These are phyloP conservation scores for Leucophenga varia DNA, from an alignment of 1,140 invertebrate species.

Conservation along the genomic window DNA sequence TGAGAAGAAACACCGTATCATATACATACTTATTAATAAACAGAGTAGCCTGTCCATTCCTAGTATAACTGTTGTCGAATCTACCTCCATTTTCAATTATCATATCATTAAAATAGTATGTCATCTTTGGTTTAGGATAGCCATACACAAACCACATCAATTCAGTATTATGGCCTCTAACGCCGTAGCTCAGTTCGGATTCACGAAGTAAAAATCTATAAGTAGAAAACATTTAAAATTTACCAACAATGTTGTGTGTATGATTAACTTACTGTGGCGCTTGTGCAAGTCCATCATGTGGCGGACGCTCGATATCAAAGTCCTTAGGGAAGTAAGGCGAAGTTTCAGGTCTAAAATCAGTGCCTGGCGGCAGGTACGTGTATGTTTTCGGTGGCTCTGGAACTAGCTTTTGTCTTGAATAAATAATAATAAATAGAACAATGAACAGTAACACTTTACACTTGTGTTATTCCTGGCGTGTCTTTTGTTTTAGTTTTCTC, in stretches of 20 bases:
- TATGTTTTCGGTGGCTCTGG: constrained; percentile 77
- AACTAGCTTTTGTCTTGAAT: constrained; percentile 69
- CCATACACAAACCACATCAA: constrained; percentile 92
- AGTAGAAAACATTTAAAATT: background rate
- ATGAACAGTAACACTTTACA: too few species aligned
- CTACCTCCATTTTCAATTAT: constrained; percentile 77
- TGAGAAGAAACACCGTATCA: background rate
- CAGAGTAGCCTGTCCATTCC: constrained; percentile 84
- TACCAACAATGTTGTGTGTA: too few species aligned
- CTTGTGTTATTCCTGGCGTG: too few species aligned
- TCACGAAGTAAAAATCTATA: constrained; percentile 78
- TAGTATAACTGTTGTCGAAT: constrained; percentile 82
- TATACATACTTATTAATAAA: constrained; percentile 74
- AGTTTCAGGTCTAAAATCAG: constrained; percentile 81
- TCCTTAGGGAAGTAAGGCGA: constrained; percentile 89
- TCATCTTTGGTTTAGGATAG: constrained; percentile 88
- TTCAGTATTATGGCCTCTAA: constrained; percentile 83
- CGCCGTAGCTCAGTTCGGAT: constrained; percentile 81
- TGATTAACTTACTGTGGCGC: constrained; percentile 61
- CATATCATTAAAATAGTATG: constrained; percentile 83
- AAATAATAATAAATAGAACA: too few species aligned
- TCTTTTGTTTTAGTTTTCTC: too few species aligned
- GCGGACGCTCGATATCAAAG: constrained; percentile 84
- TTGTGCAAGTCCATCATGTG: constrained; percentile 79
- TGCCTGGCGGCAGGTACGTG: constrained; percentile 77